Percentiles rank a stretch among this genome's conserved stretches.
Evolutionary conservation across 2,888 invertebrate genomes (phyloP).

Genomic region (Capitulum mitella): DNA sequence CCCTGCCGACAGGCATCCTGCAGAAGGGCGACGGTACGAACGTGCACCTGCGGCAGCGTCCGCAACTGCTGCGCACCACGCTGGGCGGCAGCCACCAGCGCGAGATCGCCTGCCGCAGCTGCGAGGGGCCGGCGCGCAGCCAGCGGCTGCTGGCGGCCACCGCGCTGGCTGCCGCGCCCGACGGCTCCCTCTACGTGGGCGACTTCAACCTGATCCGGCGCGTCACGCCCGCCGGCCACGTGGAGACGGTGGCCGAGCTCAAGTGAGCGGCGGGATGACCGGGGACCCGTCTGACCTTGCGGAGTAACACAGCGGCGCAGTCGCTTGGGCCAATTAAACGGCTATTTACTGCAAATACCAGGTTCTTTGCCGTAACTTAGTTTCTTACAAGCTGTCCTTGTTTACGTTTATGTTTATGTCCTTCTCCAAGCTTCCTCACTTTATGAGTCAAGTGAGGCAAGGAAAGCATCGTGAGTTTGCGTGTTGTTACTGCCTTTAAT

Average conservation of each 20-base stretch:
- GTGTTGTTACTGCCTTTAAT: too few relatives aligned
- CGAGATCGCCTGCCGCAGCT: slow-evolving; percentile 65
- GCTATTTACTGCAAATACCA: too few relatives aligned
- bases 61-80: slow-evolving; percentile 60
- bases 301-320: too few relatives aligned
- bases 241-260: slow-evolving; percentile 78
- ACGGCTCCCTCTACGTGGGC: slow-evolving; percentile 93
- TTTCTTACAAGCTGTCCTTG: too few relatives aligned
- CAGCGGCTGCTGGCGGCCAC: slow-evolving; percentile 84
- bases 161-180: slow-evolving; percentile 77
- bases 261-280: slow-evolving; percentile 58
- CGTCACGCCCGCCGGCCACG: slow-evolving; percentile 80
- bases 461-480: too few relatives aligned
- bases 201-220: slow-evolving; percentile 91
- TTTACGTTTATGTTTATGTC: too few relatives aligned
- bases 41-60: slow-evolving; percentile 86
- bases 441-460: too few relatives aligned
- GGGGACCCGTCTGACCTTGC: too few relatives aligned
- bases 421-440: too few relatives aligned
- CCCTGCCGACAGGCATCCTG: slow-evolving; percentile 61
- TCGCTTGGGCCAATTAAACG: too few relatives aligned
- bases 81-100: slow-evolving; percentile 85
- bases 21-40: slow-evolving; percentile 97
- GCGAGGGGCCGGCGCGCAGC: slow-evolving; percentile 51
- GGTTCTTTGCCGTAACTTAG: too few relatives aligned